These are phyloP conservation scores for Nomada goodeniana DNA, from an alignment of 2,888 invertebrate genomes.

Conservation along the genomic window DNA sequence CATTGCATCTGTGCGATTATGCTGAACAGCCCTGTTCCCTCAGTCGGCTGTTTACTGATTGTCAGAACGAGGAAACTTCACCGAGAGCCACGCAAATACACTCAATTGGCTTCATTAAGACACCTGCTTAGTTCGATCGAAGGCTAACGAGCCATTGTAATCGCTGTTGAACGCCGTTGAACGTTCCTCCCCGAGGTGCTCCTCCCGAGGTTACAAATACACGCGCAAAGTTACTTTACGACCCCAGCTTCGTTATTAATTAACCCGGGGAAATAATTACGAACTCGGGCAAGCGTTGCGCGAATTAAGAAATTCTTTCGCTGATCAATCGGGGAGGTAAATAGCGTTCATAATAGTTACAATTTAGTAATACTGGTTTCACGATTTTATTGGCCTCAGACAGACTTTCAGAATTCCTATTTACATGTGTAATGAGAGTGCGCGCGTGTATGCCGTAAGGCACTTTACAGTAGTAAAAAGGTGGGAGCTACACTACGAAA, in stretches of 20 bases:
- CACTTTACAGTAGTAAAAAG: background rate
- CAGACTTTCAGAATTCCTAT: slow-evolving; percentile 1
- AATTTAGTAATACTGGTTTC: background rate
- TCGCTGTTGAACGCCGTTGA: too few species aligned
- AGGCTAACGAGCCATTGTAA: slow-evolving; percentile 37
- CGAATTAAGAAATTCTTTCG: too few species aligned
- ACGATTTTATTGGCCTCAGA: slow-evolving; percentile 26
- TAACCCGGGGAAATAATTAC: slow-evolving; percentile 3
- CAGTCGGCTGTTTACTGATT: too few species aligned
- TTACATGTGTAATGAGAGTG: slow-evolving; percentile 12
- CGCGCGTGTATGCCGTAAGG: background rate
- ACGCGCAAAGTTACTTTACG: background rate
- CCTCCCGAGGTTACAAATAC: background rate
- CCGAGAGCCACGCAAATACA: background rate
- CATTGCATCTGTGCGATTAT: too few species aligned
- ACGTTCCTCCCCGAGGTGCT: too few species aligned
- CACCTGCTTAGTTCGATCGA: background rate
- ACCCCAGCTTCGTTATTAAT: slow-evolving; percentile 20
- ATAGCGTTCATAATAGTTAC: too few species aligned
- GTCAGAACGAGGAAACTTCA: too few species aligned
- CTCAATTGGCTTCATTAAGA: slow-evolving; percentile 19
- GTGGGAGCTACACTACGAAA: background rate
- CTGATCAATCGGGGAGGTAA: background rate
- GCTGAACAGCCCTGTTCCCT: too few species aligned
- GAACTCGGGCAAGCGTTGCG: too few species aligned